A percentile compares a stretch with the other conserved stretches of the same genome.
phyloP scores from a whole-genome alignment of 2,113 vertebrate genomes.

The Anhinga anhinga region DNA sequence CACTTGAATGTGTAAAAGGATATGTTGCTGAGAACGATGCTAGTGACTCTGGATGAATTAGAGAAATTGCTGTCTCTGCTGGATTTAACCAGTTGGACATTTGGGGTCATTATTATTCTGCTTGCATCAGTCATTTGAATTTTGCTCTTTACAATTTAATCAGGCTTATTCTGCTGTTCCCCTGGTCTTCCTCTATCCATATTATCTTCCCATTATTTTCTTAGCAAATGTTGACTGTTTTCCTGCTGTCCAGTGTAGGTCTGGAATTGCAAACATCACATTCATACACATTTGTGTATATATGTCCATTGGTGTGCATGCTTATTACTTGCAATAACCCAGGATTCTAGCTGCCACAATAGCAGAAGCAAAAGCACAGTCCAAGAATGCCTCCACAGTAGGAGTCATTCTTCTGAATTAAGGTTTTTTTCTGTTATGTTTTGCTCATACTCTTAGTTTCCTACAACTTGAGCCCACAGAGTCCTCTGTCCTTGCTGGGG shows the following conservation, averaged over 20 bases:
- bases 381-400: background rate
- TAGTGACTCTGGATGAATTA: background rate
- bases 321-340: background rate
- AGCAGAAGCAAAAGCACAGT: background rate
- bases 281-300: background rate
- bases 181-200: background rate
- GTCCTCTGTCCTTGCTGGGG: background rate
- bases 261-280: background rate
- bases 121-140: background rate
- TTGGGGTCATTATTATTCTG: background rate
- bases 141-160: background rate
- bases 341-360: background rate
- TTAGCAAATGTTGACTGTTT: background rate
- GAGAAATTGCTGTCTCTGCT: conserved; percentile 7
- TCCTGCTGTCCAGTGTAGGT: background rate
- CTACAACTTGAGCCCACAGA: background rate
- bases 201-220: background rate
- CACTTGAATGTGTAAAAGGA: background rate
- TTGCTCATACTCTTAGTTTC: background rate
- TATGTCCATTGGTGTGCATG: background rate
- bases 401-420: background rate
- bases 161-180: background rate
- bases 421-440: background rate
- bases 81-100: background rate
- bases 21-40: background rate